Evolutionary conservation across 2,113 vertebrate genomes (phyloP), one percentile per base, ranked within the genome.

Genomic region (Ceratotherium simum): DNA sequence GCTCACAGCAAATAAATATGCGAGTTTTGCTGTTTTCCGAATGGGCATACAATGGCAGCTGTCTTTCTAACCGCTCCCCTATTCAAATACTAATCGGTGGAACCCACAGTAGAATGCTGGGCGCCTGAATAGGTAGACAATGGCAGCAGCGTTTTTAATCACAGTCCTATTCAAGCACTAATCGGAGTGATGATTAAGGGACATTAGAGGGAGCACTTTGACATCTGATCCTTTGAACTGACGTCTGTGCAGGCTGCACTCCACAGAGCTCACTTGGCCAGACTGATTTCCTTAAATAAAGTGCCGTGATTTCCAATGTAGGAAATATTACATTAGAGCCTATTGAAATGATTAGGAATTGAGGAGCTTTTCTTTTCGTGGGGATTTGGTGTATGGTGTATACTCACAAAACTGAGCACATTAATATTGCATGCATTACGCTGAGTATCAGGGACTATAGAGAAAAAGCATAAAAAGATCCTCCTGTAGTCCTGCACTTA

Each of bases 141-240:
- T 98, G 98, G 98, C 97, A 98, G 98, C 98, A 97, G 98, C 98
- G 23, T 97, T 98, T 99, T 98, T 98, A 99, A 99, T 99, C 98
- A 99, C 98, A 98, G 99, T 96, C 98, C 98, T 98, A 99, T 99
- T 99, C 98, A 99, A 17, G 79, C 97, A 91, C 98, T 99, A 99
- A 99, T 98, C 97, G 97, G 98, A 98, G 98, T 98, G 98, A 99
- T 99, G 98, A 99, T 99, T 98, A 98, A 98, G 97, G 98, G 98
- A 98, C 98, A 98, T 99, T 98, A 98, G 98, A 98, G 98, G 98
- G 98, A 99, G 98, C 98, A 99, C 98, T 99, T 98, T 98, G 98
- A 98, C 98, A 98, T 99, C 98, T 99, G 98, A 99, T 98, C 98
- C 98, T 98, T 98, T 98, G 98, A 98, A 99, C 98, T 98, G 97